Conservation (phyloP, 2,113 vertebrate species). For the Elephantulus edwardii region DNA sequence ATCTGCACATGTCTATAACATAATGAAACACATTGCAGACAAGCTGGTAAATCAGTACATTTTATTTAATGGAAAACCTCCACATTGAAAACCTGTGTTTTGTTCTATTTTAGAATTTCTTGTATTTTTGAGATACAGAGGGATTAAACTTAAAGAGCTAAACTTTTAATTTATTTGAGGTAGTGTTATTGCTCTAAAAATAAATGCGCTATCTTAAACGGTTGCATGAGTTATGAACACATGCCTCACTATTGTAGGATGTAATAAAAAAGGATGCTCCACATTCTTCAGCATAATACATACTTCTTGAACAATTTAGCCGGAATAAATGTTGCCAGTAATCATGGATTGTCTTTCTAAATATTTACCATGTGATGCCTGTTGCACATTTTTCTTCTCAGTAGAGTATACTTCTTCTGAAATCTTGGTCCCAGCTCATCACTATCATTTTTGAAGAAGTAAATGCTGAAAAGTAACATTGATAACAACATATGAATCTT, state of each 20-base stretch:
- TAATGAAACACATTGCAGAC: conserved; percentile 54
- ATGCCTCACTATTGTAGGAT: not conserved
- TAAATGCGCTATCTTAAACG: conserved; percentile 55
- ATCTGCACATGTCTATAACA: conserved; percentile 29
- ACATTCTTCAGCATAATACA: not conserved
- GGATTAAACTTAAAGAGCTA: conserved; percentile 58
- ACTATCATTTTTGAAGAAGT: conserved; percentile 41
- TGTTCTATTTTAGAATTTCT: conserved; percentile 49
- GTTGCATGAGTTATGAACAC: conserved; percentile 18
- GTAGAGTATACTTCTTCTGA: not conserved
- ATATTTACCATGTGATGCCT: conserved; percentile 31
- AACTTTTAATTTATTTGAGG: conserved; percentile 48
- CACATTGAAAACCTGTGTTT: conserved; percentile 35
- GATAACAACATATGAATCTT: conserved; percentile 3
- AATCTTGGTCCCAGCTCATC: conserved; percentile 23
- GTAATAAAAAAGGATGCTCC: not conserved
- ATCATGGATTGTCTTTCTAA: conserved; percentile 46
- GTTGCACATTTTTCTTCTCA: conserved; percentile 50
- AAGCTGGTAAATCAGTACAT: conserved; percentile 50
- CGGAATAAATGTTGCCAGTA: conserved; percentile 46
- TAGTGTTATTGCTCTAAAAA: conserved; percentile 56
- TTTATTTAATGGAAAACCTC: conserved; percentile 56
- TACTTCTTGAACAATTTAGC: conserved; percentile 22
- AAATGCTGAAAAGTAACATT: conserved; percentile 3
- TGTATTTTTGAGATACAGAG: conserved; percentile 57